Base-by-base conservation (phyloP, 2,888 invertebrate species). In the Liopterus haemorrhoidalis region DNA sequence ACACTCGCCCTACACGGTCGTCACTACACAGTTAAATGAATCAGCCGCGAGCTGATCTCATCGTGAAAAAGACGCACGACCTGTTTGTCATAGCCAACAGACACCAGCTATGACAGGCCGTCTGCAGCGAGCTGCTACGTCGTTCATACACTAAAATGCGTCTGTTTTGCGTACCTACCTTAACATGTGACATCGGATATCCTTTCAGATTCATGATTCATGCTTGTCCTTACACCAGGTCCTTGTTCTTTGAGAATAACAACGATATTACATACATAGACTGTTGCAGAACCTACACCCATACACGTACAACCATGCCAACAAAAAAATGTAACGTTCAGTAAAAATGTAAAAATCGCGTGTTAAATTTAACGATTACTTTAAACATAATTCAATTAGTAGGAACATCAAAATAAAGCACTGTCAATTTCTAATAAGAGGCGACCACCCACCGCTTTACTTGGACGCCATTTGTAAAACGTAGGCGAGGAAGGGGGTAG, bases 401-500 rank as follows among this genome's bases (percentile, higher is more conserved):
- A 52, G 53, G 53, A 55, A 55, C 57, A 54, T 57, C 52, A 58
- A 61, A 61, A 60, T 58, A 59, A 58, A 59, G 57, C 62, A 61
- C 60, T 58, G 59, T 62, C 59, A 60, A 60, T 59, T 60, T 61
- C 57, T 61, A 58, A 60, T 61, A 61, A 61, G 60, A 58, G 54
- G 57, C 59, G 62, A 65, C 64, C 65, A 64, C 65, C 65, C 66
- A 66, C 65, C 63, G 63, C 62, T 64, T 64, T 59, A 64, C 58
- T 57, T 58, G 61, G 62, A 63, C 66, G 66, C 66, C 67, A 66
- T 67, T 65, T 64, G 59, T 57, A 52, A 52, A 50, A 50, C 53
- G 48, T 39, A 37, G 48, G 49, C 47, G 50, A 46, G 48, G 41
- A 46, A 30, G 39, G 45, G 27, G 33, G 33, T 25, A 39, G 33